Base-by-base conservation (phyloP, 2,797 vertebrate genomes). In the Sitta carolinensis region DNA sequence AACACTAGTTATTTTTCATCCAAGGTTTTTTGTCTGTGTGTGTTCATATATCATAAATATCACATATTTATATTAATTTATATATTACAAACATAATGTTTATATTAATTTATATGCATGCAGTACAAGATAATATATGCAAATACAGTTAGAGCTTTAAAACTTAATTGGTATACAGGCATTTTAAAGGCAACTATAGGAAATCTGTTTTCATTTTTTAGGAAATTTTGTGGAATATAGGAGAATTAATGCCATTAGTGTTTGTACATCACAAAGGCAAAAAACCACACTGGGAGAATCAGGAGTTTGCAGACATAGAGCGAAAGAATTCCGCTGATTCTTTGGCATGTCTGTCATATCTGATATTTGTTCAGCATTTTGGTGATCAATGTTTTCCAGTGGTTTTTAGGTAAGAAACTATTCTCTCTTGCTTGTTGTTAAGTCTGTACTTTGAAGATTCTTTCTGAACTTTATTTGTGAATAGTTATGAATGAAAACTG, bases 321-420 rank as follows among this genome's bases (percentile, higher is more conserved):
- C 70, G 10, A 73, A 97, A 98, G 51, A 94, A 98, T 62, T 96
- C 96, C 4, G 96, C 93, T 17, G 98, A 99, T 85, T 98, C 99
- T 11, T 94, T 98, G 94, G 99, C 99, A 7, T 99, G 98, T 91
- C 95, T 99, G 92, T 98, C 99, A 12, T 99, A 99, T 70, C 96
- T 99, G 32, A 88, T 99, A n/a, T 99, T 99, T 97, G 99, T 99
- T 80, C 99, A 99, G 82, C 97, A 98, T 87, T 98, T 99, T 85
- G 96, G 96, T 85, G 97, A 98, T 1, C 97, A 99, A 81, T 97
- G 92, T 70, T 98, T 99, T 82, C 99, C 99, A 43, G 21, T 98
- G 63, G 98, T 99, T 42, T 99, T 99, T 97, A 99, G 98, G 99
- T 99, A 97, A 97, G 96, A 95, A 95, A 16, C 29, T 84, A 2